phyloP scores from a whole-genome alignment of 2,113 vertebrate genomes.

The Campylomormyrus numenius region DNA sequence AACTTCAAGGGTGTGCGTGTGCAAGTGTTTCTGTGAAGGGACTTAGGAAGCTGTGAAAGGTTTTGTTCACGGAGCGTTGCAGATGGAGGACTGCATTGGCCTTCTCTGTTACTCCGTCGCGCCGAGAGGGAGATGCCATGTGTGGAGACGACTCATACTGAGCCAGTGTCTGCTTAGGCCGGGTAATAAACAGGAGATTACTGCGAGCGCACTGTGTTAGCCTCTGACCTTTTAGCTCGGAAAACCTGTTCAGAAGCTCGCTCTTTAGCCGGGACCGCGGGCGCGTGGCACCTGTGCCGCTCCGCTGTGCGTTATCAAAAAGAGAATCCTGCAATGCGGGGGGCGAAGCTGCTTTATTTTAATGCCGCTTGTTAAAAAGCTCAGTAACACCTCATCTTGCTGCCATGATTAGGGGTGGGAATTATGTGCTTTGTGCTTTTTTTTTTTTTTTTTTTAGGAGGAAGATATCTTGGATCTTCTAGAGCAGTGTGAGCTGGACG shows the following conservation, averaged over 20 bases:
- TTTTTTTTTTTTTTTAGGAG: conserved; percentile 62
- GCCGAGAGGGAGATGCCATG: conserved; percentile 7
- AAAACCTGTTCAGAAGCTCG: conserved; percentile 1
- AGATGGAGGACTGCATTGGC: conserved; percentile 28
- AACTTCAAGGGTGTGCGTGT: not conserved
- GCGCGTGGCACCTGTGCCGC: not conserved
- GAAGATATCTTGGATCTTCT: conserved; percentile 95
- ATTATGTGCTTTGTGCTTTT: not conserved
- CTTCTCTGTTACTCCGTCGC: conserved; percentile 15
- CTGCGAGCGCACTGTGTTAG: conserved; percentile 14
- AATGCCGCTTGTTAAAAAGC: not conserved
- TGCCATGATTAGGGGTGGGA: not conserved
- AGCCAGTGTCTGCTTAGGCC: conserved; percentile 23
- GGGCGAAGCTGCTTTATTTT: not conserved
- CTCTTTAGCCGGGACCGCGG: not conserved
- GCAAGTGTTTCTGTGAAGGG: not conserved
- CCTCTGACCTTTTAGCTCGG: conserved; percentile 20
- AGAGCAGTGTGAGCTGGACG: conserved; percentile 94
- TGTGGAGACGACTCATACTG: conserved; percentile 13
- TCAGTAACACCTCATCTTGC: not conserved
- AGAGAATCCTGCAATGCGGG: not conserved
- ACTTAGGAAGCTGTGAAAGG: not conserved
- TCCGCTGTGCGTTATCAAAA: not conserved
- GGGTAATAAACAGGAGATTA: conserved; percentile 19
- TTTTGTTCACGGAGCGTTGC: conserved; percentile 17